Evolutionary conservation across 2,113 vertebrate species (phyloP).

Genomic region (Anguilla japonica): DNA sequence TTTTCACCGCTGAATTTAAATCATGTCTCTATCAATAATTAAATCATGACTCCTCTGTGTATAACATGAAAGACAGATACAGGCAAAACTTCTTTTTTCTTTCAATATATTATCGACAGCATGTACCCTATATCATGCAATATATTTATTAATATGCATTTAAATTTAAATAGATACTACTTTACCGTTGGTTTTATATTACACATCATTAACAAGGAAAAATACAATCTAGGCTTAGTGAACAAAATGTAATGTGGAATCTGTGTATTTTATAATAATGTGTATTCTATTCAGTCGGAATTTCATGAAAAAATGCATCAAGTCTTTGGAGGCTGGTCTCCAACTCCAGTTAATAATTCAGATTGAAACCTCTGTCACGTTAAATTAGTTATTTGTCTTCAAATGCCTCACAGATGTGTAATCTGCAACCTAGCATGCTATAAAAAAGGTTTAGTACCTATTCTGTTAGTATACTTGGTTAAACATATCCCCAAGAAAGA

Average conservation of each 20-base stretch:
- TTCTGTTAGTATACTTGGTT: constrained; percentile 1
- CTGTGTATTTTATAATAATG: too few species aligned
- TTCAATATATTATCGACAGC: background rate
- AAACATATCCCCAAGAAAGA: background rate
- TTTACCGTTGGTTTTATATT: background rate
- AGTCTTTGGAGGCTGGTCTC: background rate
- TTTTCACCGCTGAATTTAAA: constrained; percentile 61
- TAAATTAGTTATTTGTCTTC: background rate
- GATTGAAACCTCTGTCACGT: constrained; percentile 41
- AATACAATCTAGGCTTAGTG: background rate
- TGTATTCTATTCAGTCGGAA: background rate
- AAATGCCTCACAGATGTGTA: background rate
- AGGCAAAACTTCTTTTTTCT: background rate
- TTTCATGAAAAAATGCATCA: background rate
- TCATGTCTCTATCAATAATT: constrained; percentile 64
- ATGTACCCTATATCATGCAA: background rate
- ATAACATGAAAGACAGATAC: background rate
- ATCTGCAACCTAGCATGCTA: background rate
- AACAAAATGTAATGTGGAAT: background rate
- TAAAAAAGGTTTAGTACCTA: background rate
- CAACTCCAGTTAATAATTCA: background rate
- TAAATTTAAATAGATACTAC: too few species aligned
- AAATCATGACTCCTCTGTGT: constrained; percentile 36
- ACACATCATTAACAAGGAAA: background rate
- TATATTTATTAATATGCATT: too few species aligned